phyloP scores from a whole-genome alignment of 2,888 invertebrate species.

The Heliconius aoede region DNA sequence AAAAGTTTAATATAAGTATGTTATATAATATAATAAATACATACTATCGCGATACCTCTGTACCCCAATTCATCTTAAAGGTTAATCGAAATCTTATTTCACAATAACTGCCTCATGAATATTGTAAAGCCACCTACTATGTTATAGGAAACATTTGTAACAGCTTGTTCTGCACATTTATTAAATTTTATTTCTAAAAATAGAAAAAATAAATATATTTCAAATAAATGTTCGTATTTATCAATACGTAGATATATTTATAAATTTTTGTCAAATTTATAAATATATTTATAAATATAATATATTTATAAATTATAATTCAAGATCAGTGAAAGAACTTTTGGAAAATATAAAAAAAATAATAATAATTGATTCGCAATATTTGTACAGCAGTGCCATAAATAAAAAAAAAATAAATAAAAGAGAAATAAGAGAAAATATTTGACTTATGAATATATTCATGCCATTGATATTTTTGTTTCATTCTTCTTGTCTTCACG shows the following conservation, averaged over 20 bases:
- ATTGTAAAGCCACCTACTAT: conserved; percentile 62
- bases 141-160: conserved; percentile 60
- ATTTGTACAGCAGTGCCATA: neutral
- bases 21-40: conserved; percentile 2
- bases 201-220: neutral
- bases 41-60: conserved; percentile 38
- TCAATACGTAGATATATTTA: no score
- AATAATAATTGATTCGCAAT: neutral
- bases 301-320: no score
- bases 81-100: conserved; percentile 80
- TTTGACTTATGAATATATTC: conserved; percentile 32
- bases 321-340: no score
- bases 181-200: neutral
- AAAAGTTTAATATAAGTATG: neutral
- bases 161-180: conserved; percentile 32
- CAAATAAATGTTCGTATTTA: no score
- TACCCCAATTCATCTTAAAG: conserved; percentile 49
- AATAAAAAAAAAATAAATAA: conserved; percentile 10
- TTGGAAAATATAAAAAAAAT: neutral
- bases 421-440: conserved; percentile 20
- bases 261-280: no score
- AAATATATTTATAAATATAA: no score
- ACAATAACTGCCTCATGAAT: conserved; percentile 76
- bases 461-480: conserved; percentile 37
- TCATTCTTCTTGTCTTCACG: conserved; percentile 50